A percentile compares a stretch with the other conserved stretches of the same genome.
Evolutionary conservation across 53 echinoderm and acorn worm genomes (phyloP).

Genomic region (Echinometra lucunter): DNA sequence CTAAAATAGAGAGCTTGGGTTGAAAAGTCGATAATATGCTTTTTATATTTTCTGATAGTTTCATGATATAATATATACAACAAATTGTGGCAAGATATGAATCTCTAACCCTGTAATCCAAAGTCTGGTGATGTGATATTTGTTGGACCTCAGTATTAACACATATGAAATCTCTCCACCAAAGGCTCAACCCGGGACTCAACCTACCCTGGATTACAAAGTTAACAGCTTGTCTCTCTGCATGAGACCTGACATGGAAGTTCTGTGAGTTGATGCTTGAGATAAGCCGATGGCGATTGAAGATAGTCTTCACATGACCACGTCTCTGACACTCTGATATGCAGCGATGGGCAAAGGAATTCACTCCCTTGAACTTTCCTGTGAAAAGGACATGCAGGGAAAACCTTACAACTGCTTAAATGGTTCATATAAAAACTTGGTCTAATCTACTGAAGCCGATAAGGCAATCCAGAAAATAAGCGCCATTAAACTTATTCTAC

Average conservation of each 20-base stretch:
- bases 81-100: no score
- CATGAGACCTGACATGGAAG: slow-evolving; percentile 86
- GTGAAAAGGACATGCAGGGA: background rate
- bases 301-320: slow-evolving; percentile 81
- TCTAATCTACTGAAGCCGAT: background rate
- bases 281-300: slow-evolving; percentile 80
- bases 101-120: no score
- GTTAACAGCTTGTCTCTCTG: slow-evolving; percentile 97
- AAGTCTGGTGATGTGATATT: no score
- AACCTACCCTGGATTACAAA: slow-evolving; percentile 93
- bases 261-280: slow-evolving; percentile 82
- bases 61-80: no score
- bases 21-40: no score
- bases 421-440: background rate
- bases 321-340: slow-evolving; percentile 82
- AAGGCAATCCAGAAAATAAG: background rate
- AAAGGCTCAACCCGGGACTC: no score
- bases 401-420: background rate
- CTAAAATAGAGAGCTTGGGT: no score
- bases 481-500: background rate
- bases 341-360: slow-evolving; percentile 79
- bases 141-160: no score
- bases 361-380: slow-evolving; percentile 90
- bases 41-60: no score
- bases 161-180: no score